phyloP scores from a whole-genome alignment of 2,888 invertebrate genomes.

The Harpalus rubripes region DNA sequence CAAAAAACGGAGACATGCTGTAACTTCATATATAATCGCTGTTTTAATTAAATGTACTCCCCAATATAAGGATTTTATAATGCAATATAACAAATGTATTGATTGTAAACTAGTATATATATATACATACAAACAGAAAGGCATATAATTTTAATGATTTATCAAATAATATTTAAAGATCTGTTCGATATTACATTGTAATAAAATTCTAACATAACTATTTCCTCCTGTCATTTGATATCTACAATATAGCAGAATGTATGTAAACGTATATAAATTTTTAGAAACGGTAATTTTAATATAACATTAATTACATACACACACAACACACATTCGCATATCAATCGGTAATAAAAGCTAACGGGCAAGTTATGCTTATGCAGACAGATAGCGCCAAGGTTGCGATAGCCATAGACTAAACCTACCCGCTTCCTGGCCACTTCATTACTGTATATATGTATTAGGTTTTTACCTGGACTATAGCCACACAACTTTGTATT shows the following conservation, averaged over 20 bases:
- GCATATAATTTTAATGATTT: too few relatives aligned
- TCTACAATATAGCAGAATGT: constrained; percentile 27
- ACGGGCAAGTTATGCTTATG: constrained; percentile 12
- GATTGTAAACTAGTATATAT: too few relatives aligned
- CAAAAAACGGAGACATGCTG: too few relatives aligned
- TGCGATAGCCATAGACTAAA: neutral
- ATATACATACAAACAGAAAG: too few relatives aligned
- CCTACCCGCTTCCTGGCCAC: constrained; percentile 12
- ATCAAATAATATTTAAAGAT: too few relatives aligned
- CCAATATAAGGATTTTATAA: too few relatives aligned
- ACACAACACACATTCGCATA: constrained; percentile 15
- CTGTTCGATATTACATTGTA: too few relatives aligned
- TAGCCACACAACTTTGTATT: constrained; percentile 4
- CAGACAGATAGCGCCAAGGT: constrained; percentile 18
- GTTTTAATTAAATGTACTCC: too few relatives aligned
- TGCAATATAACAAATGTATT: too few relatives aligned
- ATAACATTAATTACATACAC: constrained; percentile 25
- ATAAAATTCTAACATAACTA: too few relatives aligned
- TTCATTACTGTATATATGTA: constrained; percentile 12
- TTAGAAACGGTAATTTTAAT: constrained; percentile 46
- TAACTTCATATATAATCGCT: too few relatives aligned
- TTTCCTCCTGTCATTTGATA: neutral
- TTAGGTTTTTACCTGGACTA: neutral
- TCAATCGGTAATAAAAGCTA: constrained; percentile 41
- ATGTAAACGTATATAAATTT: neutral